Base-by-base conservation (phyloP, 2,113 vertebrate genomes). In the Onychorhynchus coronatus region DNA sequence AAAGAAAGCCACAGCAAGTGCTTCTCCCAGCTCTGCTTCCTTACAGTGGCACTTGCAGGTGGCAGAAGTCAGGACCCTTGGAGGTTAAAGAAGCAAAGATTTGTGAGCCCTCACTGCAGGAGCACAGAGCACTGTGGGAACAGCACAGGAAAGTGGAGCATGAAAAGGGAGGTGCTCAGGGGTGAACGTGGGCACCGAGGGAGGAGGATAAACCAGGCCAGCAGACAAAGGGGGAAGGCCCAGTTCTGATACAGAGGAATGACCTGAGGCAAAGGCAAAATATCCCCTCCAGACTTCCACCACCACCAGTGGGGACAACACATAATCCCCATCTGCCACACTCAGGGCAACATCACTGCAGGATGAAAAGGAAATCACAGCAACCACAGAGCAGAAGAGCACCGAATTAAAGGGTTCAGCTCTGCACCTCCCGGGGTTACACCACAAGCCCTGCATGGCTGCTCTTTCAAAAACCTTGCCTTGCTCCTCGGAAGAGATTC, bases 141-240 rank as follows among this genome's bases (percentile, higher is more conserved):
- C 8, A 37, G 68, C 49, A 37, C 21, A 42, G 59, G 6, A 52
- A 68, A 53, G 20, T 2, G 24, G 41, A n/a, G 37, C 13, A 12
- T 0, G 6, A 4, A 1, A 12, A 47, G 20, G 47, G 11, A 47
- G 41, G 14, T 33, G 20, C 53, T 28, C 12, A 9, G 0, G 5
- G 33, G 7, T 3, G 61, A 13, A 23, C 13, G 27, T 52, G 27
- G 12, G 17, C 37, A 27, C 1, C 2, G 9, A 52, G 35, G 8
- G 5, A 73, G 11, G 19, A 0, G 1, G 28, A 23, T 11, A 74
- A 25, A 59, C 14, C 50, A 42, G 28, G 12, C 9, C 10, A 74
- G 31, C 0, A 3, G 23, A 50, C 5, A 5, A 46, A 41, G 24
- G 70, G 25, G 28, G 12, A 80, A 67, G 6, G 52, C 6, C 9